Evolutionary conservation across 1,140 invertebrate genomes (phyloP), one percentile per base, ranked within the genome.

Genomic region (Stenopsyche tienmushanensis): DNA sequence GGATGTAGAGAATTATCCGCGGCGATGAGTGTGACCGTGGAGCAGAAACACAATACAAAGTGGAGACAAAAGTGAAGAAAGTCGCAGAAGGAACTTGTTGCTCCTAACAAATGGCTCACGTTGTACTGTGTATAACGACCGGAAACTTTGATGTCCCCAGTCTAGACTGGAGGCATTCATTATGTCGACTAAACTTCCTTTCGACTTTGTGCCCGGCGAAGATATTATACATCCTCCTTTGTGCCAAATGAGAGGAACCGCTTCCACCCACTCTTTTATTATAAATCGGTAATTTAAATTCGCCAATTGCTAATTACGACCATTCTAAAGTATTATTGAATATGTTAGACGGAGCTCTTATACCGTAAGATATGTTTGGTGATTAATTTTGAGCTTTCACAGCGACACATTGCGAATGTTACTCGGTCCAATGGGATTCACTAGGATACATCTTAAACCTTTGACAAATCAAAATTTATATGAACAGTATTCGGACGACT

Each of bases 151-250:
- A 47, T 24, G 41, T 18, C 24, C 42, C 45, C 42, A 17, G 59
- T 62, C 59, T 62, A 62, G 59, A 62, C 59, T 62, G 20, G 2
- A 21, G 45, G 20, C 44, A 62, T 62, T 62, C 59, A 62, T 62
- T 62, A 62, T 23, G 34, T 41, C 41, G 45, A 26, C 21, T 8
- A 24, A 62, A 53, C 17, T 53, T 53, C 17, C 50, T 53, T 21
- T 24, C 9, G 8, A 53, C 17, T 24, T 20, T 17, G 13, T n/a
- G n/a, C n/a, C 45, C n/a, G n/a, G 45, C 45, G n/a, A n/a, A 15
- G 5, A 5, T n/a, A 20, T 15, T 8, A 47, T 41, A 41, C 34
- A 41, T 41, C n/a, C n/a, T 8, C n/a, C 34, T 41, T n/a, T n/a
- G 34, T n/a, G 34, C 8, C 34, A n/a, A 8, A n/a, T n/a, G n/a